A percentile compares a stretch with the other conserved stretches of the same genome.
Conservation (phyloP, 2,797 vertebrate genomes). For the Halcyon smyrnensis region DNA sequence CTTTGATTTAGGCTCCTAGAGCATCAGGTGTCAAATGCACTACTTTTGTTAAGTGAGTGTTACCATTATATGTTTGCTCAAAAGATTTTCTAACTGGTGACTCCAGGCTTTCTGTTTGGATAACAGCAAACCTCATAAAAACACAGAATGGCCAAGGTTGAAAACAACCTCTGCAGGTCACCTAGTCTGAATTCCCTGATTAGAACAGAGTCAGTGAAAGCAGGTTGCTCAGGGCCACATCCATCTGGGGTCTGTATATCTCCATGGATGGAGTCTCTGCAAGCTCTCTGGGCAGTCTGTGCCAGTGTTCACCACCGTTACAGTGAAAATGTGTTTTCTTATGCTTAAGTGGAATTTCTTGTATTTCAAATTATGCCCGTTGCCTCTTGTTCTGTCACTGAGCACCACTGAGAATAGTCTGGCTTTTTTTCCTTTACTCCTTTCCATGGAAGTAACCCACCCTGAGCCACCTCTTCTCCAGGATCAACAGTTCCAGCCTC, state of each 20-base stretch:
- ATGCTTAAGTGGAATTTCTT: background rate
- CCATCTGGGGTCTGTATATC: rapidly evolving
- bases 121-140: background rate
- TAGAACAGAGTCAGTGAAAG: background rate
- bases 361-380: background rate
- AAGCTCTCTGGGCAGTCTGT: background rate
- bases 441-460: background rate
- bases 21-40: background rate
- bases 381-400: background rate
- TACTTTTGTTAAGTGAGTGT: background rate
- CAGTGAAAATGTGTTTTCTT: background rate
- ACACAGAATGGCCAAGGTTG: background rate
- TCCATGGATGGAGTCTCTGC: background rate
- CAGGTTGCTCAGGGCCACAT: background rate
- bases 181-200: background rate
- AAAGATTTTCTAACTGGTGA: background rate
- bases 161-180: background rate
- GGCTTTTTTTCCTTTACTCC: background rate
- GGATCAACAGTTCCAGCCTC: background rate
- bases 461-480: background rate
- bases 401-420: background rate
- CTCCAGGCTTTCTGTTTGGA: background rate
- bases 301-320: background rate
- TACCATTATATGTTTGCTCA: rapidly evolving
- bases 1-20: background rate